Percentiles rank a stretch among this genome's conserved stretches.
phyloP scores from a whole-genome alignment of 2,797 vertebrate species.

The Arnoldichthys spilopterus region DNA sequence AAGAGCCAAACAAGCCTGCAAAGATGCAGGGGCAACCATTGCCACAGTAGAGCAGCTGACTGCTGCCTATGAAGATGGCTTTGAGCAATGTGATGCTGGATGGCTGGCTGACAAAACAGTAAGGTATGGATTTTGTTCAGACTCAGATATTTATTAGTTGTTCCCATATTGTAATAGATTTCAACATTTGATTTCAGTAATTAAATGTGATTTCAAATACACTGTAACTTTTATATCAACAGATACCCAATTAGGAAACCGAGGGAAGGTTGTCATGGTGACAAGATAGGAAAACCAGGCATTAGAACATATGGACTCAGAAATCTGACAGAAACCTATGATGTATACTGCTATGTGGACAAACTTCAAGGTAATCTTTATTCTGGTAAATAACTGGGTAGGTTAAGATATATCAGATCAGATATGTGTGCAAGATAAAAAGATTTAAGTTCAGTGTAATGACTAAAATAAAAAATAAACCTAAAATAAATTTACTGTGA shows the following conservation, averaged over 20 bases:
- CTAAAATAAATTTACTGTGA: not conserved
- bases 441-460: not conserved
- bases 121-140: conserved; percentile 69
- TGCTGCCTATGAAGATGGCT: conserved; percentile 89
- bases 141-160: not conserved
- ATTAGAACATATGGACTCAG: conserved; percentile 88
- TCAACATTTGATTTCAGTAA: too few species aligned
- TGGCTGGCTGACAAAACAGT: conserved; percentile 91
- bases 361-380: conserved; percentile 81
- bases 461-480: not conserved
- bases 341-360: conserved; percentile 91
- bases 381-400: not conserved
- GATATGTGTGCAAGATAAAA: not conserved
- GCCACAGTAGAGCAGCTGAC: conserved; percentile 84
- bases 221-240: not conserved
- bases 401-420: too few species aligned
- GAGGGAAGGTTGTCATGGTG: conserved; percentile 87
- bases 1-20: conserved; percentile 78
- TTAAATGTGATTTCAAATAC: not conserved
- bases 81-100: conserved; percentile 94
- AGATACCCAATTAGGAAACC: conserved; percentile 90
- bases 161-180: not conserved
- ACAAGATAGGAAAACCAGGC: conserved; percentile 84
- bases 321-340: conserved; percentile 83
- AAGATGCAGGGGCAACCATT: conserved; percentile 77